Conservation (phyloP, 2,888 invertebrate genomes). For the Nysson spinosus region DNA sequence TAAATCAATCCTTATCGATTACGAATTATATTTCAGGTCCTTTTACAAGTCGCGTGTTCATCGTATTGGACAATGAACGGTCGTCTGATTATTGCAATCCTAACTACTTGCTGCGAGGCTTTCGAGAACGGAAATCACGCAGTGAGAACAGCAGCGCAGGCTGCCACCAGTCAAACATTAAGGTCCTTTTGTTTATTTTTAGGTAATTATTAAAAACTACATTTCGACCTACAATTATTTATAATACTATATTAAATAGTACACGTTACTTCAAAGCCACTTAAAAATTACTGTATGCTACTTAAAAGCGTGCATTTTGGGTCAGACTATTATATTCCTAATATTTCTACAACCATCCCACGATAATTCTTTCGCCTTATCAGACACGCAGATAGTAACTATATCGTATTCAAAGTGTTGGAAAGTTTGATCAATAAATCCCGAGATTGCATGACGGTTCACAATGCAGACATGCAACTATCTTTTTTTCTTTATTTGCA, state of each 20-base stretch:
- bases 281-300: too few relatives aligned
- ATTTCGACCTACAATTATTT: too few relatives aligned
- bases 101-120: constrained; percentile 91
- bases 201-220: constrained; percentile 77
- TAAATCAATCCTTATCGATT: too few relatives aligned
- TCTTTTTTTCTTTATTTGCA: constrained; percentile 63
- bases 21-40: constrained; percentile 79
- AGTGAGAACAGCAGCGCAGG: constrained; percentile 91
- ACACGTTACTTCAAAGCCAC: too few relatives aligned
- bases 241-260: too few relatives aligned
- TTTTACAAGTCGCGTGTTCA: constrained; percentile 92
- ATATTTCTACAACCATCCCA: too few relatives aligned
- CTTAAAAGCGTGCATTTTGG: too few relatives aligned
- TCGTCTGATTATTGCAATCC: constrained; percentile 90
- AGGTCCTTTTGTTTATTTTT: constrained; percentile 91
- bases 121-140: constrained; percentile 88
- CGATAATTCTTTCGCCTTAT: too few relatives aligned
- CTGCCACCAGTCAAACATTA: constrained; percentile 93
- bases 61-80: constrained; percentile 94
- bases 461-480: too few relatives aligned
- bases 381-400: too few relatives aligned
- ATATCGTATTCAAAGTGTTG: not conserved
- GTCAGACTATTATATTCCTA: too few relatives aligned
- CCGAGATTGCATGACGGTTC: constrained; percentile 39
- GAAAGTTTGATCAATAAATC: constrained; percentile 53